A percentile compares a stretch with the other conserved stretches of the same genome.
phyloP scores from a whole-genome alignment of 2,113 vertebrate species.

The Hoplias malabaricus region DNA sequence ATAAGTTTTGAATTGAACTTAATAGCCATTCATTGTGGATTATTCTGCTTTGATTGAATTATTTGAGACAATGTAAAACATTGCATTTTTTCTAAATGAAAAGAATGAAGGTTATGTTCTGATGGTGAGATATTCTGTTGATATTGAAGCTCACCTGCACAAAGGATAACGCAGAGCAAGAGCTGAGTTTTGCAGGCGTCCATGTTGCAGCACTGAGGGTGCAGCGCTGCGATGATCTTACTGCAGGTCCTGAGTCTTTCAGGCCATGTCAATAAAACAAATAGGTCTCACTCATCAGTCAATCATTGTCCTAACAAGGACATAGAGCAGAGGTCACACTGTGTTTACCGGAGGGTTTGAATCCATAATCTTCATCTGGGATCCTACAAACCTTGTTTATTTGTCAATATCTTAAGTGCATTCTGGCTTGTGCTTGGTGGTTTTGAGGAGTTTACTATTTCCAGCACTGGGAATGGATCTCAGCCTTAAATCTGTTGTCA shows the following conservation, averaged over 20 bases:
- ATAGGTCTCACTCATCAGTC: slow-evolving; percentile 59
- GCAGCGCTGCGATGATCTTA: slow-evolving; percentile 47
- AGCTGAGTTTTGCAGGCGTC: slow-evolving; percentile 57
- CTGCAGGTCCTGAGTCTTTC: slow-evolving; percentile 49
- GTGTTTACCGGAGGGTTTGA: slow-evolving; percentile 47
- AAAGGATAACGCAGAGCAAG: slow-evolving; percentile 60
- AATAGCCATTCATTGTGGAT: too few relatives aligned
- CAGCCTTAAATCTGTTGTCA: background rate
- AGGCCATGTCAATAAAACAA: slow-evolving; percentile 51
- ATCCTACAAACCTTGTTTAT: background rate
- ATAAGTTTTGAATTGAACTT: too few relatives aligned
- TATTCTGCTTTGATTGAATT: too few relatives aligned
- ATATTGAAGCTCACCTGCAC: slow-evolving; percentile 59
- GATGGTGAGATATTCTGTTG: background rate
- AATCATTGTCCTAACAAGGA: slow-evolving; percentile 74
- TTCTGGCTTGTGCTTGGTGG: background rate
- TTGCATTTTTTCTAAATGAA: too few relatives aligned
- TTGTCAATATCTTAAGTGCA: background rate
- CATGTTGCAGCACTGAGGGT: slow-evolving; percentile 63
- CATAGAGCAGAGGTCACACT: slow-evolving; percentile 60
- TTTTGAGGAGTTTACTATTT: background rate
- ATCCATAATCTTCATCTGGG: slow-evolving; percentile 9
- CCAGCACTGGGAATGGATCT: background rate
- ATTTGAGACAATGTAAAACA: too few relatives aligned
- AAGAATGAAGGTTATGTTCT: background rate